Evolutionary conservation across 2,797 vertebrate genomes (phyloP), one percentile per base, ranked within the genome.

Genomic region (Miichthys miiuy): DNA sequence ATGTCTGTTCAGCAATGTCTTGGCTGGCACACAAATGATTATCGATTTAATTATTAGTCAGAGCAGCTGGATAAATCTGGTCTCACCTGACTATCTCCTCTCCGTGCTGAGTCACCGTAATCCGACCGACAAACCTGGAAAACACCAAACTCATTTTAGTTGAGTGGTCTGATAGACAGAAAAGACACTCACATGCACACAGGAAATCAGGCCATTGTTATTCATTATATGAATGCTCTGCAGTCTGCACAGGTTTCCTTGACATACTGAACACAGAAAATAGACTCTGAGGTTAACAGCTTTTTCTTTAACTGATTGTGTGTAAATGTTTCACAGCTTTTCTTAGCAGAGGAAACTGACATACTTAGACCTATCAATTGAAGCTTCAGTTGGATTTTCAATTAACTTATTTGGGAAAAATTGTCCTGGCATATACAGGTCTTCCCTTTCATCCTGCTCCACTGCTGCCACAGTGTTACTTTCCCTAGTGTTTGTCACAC

Each of bases 11-110:
- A 46, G 13, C 1, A 16, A 10, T 21, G 48, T 50, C 18, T 52
- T 4, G 25, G 1, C 23, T 30, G 23, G 3, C 5, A 51, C 23
- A 68, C 20, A 18, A 21, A 44, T 14, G 41, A 10, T 16, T 16
- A 63, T 23, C 41, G 3, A 5, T 62, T 25, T 14, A 57, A 51
- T 63, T 10, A 70, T 17, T 11, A 41, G 23, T 17, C 44, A 74
- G 13, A 62, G 38, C 18, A 41, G 17, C 8, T 50, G 51, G 38
- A 90, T 58, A 50, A 55, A 69, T 52, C 13, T 67, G 75, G 41
- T 57, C 95, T 96, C 94, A 99, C 98, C 97, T 96, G 80, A 99
- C 97, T 16, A 99, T 96, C 91, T 99, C 97, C 84, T 98, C 97
- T 75, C 92, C 95, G 21, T 96, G 95, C 4, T 97, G 96, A 80